Conservation (phyloP, 2,888 invertebrate species). For the Pollenia labialis region DNA sequence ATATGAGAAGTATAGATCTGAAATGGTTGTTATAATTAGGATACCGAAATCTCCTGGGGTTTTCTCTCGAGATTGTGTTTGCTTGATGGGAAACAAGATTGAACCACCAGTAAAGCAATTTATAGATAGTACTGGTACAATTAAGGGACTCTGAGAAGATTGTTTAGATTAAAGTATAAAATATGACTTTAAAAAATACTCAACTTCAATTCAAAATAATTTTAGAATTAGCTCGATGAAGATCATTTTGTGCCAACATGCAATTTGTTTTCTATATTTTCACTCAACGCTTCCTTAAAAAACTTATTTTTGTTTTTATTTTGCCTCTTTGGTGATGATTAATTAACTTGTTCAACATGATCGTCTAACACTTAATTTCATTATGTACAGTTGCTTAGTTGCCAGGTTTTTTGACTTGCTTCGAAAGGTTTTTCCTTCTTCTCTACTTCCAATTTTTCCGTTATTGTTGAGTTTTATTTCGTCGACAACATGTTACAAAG, state of each 20-base stretch:
- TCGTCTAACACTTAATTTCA: constrained; percentile 44
- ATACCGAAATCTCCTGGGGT: too few species aligned
- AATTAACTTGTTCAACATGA: constrained; percentile 67
- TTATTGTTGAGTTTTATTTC: constrained; percentile 20
- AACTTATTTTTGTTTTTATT: constrained; percentile 10
- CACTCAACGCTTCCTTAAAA: constrained; percentile 16
- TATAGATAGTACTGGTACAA: too few species aligned
- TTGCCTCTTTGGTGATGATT: constrained; percentile 22
- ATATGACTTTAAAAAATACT: too few species aligned
- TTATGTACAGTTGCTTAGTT: constrained; percentile 21
- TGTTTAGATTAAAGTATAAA: too few species aligned
- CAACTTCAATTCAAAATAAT: too few species aligned
- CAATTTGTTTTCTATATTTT: constrained; percentile 46
- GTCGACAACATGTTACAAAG: constrained; percentile 63
- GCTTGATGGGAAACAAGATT: too few species aligned
- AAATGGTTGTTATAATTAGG: too few species aligned
- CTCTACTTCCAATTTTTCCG: not conserved
- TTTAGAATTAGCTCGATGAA: too few species aligned
- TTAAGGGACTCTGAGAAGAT: too few species aligned
- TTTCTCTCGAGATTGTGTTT: too few species aligned
- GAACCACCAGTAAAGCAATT: too few species aligned
- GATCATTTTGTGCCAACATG: constrained; percentile 19
- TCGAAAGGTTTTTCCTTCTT: constrained; percentile 30
- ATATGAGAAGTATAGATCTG: too few species aligned
- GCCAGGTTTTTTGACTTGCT: constrained; percentile 24